These are phyloP conservation scores for Diabrotica virgifera DNA, from an alignment of 1,140 invertebrate genomes.

Conservation along the genomic window DNA sequence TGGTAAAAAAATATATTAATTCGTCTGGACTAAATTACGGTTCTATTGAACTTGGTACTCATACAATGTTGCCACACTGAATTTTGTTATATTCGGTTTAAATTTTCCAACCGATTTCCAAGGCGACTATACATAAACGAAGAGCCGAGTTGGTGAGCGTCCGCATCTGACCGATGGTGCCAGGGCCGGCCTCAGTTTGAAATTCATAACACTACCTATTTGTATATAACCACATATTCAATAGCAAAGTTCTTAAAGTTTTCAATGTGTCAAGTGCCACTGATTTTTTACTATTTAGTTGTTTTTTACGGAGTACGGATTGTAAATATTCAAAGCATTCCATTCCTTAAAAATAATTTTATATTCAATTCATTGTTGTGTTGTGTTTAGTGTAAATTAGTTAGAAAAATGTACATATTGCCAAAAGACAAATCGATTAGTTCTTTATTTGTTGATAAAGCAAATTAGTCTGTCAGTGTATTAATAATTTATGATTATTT, in stretches of 20 bases:
- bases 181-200: too few relatives aligned
- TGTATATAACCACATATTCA: too few relatives aligned
- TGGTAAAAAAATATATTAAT: too few relatives aligned
- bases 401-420: constrained; percentile 45
- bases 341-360: constrained; percentile 41
- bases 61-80: too few relatives aligned
- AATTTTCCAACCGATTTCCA: too few relatives aligned
- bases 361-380: constrained; percentile 41
- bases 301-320: constrained; percentile 24
- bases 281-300: constrained; percentile 20
- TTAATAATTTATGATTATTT: constrained; percentile 46
- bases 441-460: constrained; percentile 40
- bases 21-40: too few relatives aligned
- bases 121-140: too few relatives aligned
- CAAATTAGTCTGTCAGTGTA: constrained; percentile 42
- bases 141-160: too few relatives aligned
- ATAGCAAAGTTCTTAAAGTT: background rate
- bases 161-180: too few relatives aligned
- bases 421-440: constrained; percentile 39
- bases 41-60: too few relatives aligned
- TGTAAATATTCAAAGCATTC: constrained; percentile 37
- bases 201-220: too few relatives aligned
- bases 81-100: too few relatives aligned
- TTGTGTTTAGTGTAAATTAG: constrained; percentile 45
- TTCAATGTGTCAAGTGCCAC: constrained; percentile 26